Conservation (phyloP, 2,888 invertebrate species). For the Meganola albula region DNA sequence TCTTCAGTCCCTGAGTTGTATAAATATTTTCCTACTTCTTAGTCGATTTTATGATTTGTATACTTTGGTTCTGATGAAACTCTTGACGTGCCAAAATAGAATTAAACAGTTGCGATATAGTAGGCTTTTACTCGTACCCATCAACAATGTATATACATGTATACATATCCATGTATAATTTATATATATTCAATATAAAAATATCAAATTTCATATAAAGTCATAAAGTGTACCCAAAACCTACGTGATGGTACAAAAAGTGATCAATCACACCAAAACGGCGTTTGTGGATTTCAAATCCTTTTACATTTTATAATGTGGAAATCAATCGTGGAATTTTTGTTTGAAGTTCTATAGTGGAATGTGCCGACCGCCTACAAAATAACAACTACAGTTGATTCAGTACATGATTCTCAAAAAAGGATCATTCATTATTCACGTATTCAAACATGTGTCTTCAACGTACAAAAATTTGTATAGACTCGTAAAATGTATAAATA, state of each 20-base stretch:
- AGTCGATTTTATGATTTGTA: conserved; percentile 76
- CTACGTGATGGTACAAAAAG: conserved; percentile 77
- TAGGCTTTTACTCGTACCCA: conserved; percentile 74
- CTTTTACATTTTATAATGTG: conserved; percentile 67
- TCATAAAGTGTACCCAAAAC: conserved; percentile 79
- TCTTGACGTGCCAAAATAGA: conserved; percentile 77
- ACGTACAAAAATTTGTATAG: conserved; percentile 76
- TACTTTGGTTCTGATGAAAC: conserved; percentile 77
- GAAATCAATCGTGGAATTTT: conserved; percentile 74
- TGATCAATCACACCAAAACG: conserved; percentile 66
- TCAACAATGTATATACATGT: conserved; percentile 78
- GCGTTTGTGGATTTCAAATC: conserved; percentile 70
- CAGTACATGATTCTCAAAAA: conserved; percentile 77
- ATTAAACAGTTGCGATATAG: conserved; percentile 77
- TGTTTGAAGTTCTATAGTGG: conserved; percentile 68
- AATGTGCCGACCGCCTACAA: conserved; percentile 77
- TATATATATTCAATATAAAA: conserved; percentile 78
- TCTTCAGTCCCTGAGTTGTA: conserved; percentile 77
- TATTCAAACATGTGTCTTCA: conserved; percentile 66
- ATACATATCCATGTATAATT: conserved; percentile 78
- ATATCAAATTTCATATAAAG: conserved; percentile 78
- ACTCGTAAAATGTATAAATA: conserved; percentile 77
- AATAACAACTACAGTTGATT: conserved; percentile 71
- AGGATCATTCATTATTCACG: conserved; percentile 70
- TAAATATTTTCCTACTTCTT: conserved; percentile 77